Evolutionary conservation across 92 coral and sea anemone species (phyloP), one percentile per base, ranked within the genome.

Genomic region (Anthopleura xanthogrammica): DNA sequence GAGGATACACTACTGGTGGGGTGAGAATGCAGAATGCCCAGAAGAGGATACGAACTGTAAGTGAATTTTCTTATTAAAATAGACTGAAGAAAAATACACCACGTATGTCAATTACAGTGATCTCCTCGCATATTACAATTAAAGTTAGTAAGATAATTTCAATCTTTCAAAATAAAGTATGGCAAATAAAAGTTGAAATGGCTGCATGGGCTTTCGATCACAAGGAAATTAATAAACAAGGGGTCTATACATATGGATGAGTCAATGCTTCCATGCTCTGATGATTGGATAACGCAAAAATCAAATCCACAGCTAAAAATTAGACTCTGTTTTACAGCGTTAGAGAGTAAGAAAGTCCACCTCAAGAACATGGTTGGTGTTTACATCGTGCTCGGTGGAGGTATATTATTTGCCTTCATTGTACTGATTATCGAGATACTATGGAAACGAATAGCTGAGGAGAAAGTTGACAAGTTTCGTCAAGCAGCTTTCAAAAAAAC

Each of bases 331-430:
- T 70, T 62, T 82, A 23, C 88, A 92, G 92, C 85, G 12, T 75
- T 92, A 83, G 85, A 82, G 22, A 90, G 86, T 65, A 92, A 92
- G 72, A 81, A 89, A 7, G 88, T 91, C 43, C 83, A 85, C 22
- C 85, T 92, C 6, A 83, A 56, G n/a, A 92, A 92, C 80, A 92
- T 92, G 95, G 80, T 85, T 60, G 95, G 95, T 22, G 93, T 92
- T 42, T 92, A 92, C 83, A 90, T 90, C n/a, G 89, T 92, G 6
- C 87, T 93, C 17, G 82, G 82, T 1, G 88, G 72, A 11, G 97
- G 97, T 1, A 83, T 83, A 54, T 1, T 90, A 0, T 16, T 86
- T 5, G 85, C 94, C 8, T 90, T 93, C 81, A 57, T 93, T n/a
- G 87, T 91, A 11, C 75, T 90, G 20, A 76, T 80, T 64, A 85